Conservation (phyloP, 2,888 invertebrate species). For the Drosophila helvetica region DNA sequence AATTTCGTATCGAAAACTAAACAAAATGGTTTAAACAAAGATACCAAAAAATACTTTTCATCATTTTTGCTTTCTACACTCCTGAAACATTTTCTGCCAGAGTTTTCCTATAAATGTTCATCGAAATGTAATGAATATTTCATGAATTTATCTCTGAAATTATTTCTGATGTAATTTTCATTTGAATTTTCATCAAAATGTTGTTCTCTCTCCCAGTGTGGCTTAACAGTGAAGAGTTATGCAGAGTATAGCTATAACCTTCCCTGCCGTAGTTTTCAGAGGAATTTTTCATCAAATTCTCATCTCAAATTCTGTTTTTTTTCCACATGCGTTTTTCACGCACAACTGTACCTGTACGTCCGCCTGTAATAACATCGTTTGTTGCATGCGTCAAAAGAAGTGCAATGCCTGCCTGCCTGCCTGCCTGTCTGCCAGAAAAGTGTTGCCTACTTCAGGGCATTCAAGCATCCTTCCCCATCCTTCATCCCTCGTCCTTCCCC, state of each 20-base stretch:
- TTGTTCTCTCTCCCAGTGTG: background rate
- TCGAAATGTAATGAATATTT: no score
- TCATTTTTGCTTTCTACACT: no score
- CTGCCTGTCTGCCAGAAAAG: slow-evolving; percentile 34
- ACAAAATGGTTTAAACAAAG: no score
- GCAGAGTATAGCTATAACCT: background rate
- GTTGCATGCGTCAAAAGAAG: slow-evolving; percentile 25
- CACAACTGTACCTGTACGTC: slow-evolving; percentile 54
- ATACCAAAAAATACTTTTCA: no score
- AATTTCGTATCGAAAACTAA: no score
- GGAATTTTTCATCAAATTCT: background rate
- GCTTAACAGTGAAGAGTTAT: background rate
- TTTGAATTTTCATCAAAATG: no score
- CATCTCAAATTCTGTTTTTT: background rate
- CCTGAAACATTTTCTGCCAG: no score
- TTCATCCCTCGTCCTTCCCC: slow-evolving; percentile 28
- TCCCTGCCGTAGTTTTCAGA: background rate
- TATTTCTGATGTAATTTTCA: no score
- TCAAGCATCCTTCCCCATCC: slow-evolving; percentile 45
- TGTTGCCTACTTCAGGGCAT: slow-evolving; percentile 76
- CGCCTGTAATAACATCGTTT: background rate
- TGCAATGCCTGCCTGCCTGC: slow-evolving; percentile 8
- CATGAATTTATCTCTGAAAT: no score
- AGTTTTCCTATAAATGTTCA: no score
- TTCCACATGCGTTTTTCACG: slow-evolving; percentile 1